These are phyloP conservation scores for Hofmannophila pseudospretella DNA, from an alignment of 2,888 invertebrate genomes.

Conservation along the genomic window DNA sequence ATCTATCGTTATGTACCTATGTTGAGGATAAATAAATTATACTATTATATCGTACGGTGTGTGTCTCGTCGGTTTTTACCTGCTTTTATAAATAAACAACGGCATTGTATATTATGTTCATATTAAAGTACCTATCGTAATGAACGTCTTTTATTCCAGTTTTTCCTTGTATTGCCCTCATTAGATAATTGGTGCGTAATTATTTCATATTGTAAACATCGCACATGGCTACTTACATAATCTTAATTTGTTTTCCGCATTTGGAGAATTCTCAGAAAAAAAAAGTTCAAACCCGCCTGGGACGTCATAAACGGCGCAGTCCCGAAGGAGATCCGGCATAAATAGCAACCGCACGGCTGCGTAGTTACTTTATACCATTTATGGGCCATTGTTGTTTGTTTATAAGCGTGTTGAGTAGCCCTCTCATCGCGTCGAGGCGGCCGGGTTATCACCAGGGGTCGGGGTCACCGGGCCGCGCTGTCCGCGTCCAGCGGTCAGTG, in stretches of 20 bases:
- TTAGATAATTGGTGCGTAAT: neutral
- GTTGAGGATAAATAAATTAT: constrained; percentile 39
- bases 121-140: constrained; percentile 66
- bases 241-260: too few species aligned
- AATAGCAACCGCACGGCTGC: too few species aligned
- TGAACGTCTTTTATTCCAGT: constrained; percentile 26
- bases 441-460: neutral
- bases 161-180: neutral
- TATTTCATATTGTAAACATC: neutral
- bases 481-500: neutral
- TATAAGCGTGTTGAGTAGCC: too few species aligned
- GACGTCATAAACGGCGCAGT: too few species aligned
- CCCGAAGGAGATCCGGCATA: too few species aligned
- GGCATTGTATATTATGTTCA: constrained; percentile 76
- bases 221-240: too few species aligned
- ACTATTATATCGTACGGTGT: constrained; percentile 59
- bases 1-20: constrained; percentile 16
- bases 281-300: too few species aligned
- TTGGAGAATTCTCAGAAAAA: too few species aligned
- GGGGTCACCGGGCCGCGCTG: neutral
- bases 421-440: too few species aligned
- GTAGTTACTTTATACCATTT: too few species aligned
- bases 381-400: too few species aligned
- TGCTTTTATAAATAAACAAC: constrained; percentile 74
- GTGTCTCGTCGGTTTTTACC: constrained; percentile 68